Base-by-base conservation (phyloP, 2,113 vertebrate species). In the Muntiacus muntjak region DNA sequence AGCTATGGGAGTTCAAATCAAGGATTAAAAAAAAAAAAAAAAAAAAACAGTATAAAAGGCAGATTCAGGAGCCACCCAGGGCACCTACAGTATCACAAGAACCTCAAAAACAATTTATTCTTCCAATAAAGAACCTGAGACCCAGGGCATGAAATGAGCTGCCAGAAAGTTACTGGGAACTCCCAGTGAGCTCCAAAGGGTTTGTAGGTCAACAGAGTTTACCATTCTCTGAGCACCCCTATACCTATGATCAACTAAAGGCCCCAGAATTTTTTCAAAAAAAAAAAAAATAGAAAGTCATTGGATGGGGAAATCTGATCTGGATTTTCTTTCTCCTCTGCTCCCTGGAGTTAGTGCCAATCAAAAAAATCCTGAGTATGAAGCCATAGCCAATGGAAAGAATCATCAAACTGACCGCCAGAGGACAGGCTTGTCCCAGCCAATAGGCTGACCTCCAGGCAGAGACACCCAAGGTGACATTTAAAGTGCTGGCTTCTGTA, bases 401-500 rank as follows among this genome's bases (percentile, higher is more conserved):
- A 52, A 17, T 17, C 15, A 3, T 94, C 10, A 2, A 19, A 33
- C 5, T n/a, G 43, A 79, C 67, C 84, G n/a, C 16, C 3, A 40
- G 85, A 67, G 47, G 52, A 19, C 67, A 92, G 64, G 43, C 67
- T 74, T 45, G 21, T 47, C 23, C 78, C 30, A 14, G 17, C 36
- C 47, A 28, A 7, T 7, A 16, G n/a, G 36, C 21, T 3, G 3
- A 64, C 50, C 91, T 58, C 82, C 16, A 2, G 15, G 30, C 13
- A 3, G 55, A 8, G 4, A 11, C 0, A 1, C 19, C 28, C 5
- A 74, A 5, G n/a, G 11, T 57, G 11, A 4, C 43, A 4, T 21
- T 25, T 33, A 28, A 33, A 6, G 50, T 25, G 16, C n/a, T 43
- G 25, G 10, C 12, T 84, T 89, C 57, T 23, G 5, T 1, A 64